These are phyloP conservation scores for Rhopalosiphum padi DNA, from an alignment of 1,140 invertebrate species.

Conservation along the genomic window DNA sequence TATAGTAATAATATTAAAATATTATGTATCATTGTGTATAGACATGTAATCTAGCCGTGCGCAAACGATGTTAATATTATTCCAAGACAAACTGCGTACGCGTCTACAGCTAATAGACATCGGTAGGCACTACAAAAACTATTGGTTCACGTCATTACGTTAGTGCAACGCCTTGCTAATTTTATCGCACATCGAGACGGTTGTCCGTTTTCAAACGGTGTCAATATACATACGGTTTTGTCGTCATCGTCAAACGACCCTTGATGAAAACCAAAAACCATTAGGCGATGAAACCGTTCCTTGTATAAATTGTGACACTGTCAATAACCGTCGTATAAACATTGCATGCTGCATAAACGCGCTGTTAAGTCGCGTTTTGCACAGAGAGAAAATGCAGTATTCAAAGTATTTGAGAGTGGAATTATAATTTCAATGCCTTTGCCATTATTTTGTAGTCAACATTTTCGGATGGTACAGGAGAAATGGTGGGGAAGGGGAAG, in stretches of 20 bases:
- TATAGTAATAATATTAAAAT: neutral
- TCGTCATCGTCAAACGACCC: neutral
- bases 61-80: no score
- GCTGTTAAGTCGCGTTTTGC: neutral
- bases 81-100: neutral
- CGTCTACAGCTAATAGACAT: neutral
- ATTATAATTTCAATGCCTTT: neutral
- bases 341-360: neutral
- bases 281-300: neutral
- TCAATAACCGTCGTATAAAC: neutral
- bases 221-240: neutral
- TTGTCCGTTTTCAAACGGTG: neutral
- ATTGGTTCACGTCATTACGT: neutral
- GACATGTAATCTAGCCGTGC: no score
- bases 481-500: no score
- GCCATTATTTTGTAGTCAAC: neutral
- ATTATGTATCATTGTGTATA: no score
- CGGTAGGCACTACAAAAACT: neutral
- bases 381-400: neutral
- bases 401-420: neutral
- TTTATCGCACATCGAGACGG: neutral
- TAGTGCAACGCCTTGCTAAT: neutral
- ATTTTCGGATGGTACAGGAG: neutral
- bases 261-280: neutral
- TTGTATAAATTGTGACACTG: neutral